Evolutionary conservation across 2,113 vertebrate genomes (phyloP), one percentile per base, ranked within the genome.

Genomic region (Nansenia antarctica): DNA sequence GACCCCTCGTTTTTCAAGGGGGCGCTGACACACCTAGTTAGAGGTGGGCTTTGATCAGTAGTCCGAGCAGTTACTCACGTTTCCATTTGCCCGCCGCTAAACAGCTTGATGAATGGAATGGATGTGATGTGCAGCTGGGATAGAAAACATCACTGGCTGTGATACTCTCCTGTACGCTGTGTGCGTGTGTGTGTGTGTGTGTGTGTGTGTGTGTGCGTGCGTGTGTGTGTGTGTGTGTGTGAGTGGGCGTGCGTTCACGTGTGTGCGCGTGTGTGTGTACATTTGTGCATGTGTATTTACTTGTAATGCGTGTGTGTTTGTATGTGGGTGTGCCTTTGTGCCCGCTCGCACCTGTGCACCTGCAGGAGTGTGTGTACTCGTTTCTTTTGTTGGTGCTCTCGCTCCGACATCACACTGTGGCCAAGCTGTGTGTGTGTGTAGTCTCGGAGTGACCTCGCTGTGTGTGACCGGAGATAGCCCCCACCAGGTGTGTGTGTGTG

Each of bases 71-170:
- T 73, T 69, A 67, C 70, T 62, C 72, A 86, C 65, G 62, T 68
- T 65, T 76, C 58, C 52, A 63, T 78, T 61, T 84, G 77, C 60
- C n/a, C 67, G 35, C 53, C 14, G 59, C 59, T 74, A 66, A 73
- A 76, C 64, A 70, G 67, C 65, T 55, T 62, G 32, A 52, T 66
- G 66, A 73, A 73, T 53, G 54, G 32, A 72, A 68, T 27, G 42
- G n/a, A n/a, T 67, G 49, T 47, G 61, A 54, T 59, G 47, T 7
- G 2, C 12, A 49, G 37, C 37, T 42, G 35, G 20, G 22, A 22
- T 20, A 22, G 14, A 22, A 5, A 26, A 9, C 15, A 9, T 14
- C 15, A 14, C 9, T 30, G 54, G 27, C 27, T 57, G 11, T 6
- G 54, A 57, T 5, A 1, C 4, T 30, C 29, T 30, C 22, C 26